phyloP scores from a whole-genome alignment of 2,797 vertebrate species.

The Eutrigla gurnardus region DNA sequence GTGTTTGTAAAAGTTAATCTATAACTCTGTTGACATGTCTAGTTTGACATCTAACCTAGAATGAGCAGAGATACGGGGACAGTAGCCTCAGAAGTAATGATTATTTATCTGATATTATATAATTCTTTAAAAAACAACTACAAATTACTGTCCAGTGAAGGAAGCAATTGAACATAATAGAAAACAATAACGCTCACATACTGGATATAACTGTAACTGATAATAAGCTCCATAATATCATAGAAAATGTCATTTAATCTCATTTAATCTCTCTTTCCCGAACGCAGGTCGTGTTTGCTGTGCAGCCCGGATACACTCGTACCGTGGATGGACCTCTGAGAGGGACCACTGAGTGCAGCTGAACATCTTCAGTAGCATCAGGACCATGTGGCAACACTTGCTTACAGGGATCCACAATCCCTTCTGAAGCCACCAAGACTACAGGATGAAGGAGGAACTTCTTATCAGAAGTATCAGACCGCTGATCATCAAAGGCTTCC shows the following conservation, averaged over 20 bases:
- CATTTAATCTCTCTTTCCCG: conserved; percentile 32
- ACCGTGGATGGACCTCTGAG: conserved; percentile 55
- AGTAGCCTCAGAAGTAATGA: not conserved
- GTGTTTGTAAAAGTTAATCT: conserved; percentile 72
- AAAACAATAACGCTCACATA: not conserved
- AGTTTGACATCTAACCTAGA: conserved; percentile 25
- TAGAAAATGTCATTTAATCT: conserved; percentile 12
- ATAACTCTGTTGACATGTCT: conserved; percentile 63
- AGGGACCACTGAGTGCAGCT: conserved; percentile 41
- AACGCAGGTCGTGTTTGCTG: conserved; percentile 24
- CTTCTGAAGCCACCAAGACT: conserved; percentile 18
- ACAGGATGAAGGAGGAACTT: conserved; percentile 51
- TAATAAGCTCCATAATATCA: not conserved
- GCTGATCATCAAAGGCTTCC: conserved; percentile 36
- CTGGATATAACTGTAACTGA: not conserved
- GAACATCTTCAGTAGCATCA: conserved; percentile 21
- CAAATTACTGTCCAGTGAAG: not conserved
- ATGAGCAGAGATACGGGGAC: not conserved
- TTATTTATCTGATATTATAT: not conserved
- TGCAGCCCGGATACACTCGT: conserved; percentile 40
- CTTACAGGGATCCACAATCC: not conserved
- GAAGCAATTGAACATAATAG: not conserved
- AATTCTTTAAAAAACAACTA: not conserved
- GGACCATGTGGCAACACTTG: conserved; percentile 40
- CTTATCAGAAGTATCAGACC: conserved; percentile 36